These are phyloP conservation scores for Pterostichus madidus DNA, from an alignment of 2,888 invertebrate species.

Conservation along the genomic window DNA sequence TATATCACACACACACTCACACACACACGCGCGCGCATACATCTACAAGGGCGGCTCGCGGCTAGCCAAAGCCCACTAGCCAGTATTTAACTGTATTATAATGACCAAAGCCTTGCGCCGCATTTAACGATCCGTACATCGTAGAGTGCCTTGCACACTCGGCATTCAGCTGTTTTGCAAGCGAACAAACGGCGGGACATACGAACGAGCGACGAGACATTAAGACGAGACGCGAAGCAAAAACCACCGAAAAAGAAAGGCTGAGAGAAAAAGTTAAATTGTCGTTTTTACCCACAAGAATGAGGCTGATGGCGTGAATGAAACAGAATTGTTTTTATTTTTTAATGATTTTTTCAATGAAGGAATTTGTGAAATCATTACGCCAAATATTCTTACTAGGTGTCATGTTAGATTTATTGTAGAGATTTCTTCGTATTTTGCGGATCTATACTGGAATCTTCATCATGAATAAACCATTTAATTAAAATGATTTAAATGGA, in stretches of 20 bases:
- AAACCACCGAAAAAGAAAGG: neutral
- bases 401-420: neutral
- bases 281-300: neutral
- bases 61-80: neutral
- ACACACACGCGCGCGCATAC: conserved; percentile 20
- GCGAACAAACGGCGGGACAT: neutral
- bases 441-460: neutral
- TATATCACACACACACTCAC: conserved; percentile 33
- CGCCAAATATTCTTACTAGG: conserved; percentile 5
- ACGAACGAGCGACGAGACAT: neutral
- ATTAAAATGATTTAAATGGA: conserved; percentile 43
- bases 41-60: conserved; percentile 22
- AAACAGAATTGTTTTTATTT: neutral
- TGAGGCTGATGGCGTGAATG: neutral
- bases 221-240: neutral
- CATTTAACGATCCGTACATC: conserved; percentile 47
- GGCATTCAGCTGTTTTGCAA: conserved; percentile 14
- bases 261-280: neutral
- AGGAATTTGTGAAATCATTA: neutral
- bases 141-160: conserved; percentile 17
- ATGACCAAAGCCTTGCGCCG: conserved; percentile 17
- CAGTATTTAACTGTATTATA: conserved; percentile 52
- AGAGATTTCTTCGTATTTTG: neutral
- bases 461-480: conserved; percentile 49
- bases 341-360: neutral